These are phyloP conservation scores for Smutsia temminckii DNA, from an alignment of 2,797 vertebrate species.

Conservation along the genomic window DNA sequence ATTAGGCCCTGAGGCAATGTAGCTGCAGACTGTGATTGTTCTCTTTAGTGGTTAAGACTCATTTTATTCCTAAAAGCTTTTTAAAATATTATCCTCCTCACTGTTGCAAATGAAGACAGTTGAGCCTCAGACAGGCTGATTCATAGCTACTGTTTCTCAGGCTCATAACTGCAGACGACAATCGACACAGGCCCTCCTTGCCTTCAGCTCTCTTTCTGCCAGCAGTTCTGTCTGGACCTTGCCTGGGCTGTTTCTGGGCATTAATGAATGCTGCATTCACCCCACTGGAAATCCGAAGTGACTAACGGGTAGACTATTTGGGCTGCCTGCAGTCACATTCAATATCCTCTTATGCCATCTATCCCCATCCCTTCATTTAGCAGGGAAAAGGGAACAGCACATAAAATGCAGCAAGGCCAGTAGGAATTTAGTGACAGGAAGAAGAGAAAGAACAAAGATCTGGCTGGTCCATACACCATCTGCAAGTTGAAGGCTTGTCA, in stretches of 20 bases:
- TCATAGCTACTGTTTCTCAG: slow-evolving; percentile 77
- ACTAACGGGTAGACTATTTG: slow-evolving; percentile 69
- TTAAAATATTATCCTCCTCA: slow-evolving; percentile 77
- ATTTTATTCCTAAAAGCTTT: slow-evolving; percentile 76
- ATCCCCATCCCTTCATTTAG: not conserved
- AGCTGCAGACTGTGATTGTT: slow-evolving; percentile 74
- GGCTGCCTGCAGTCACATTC: slow-evolving; percentile 26
- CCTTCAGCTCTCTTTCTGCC: slow-evolving; percentile 58
- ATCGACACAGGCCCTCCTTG: slow-evolving; percentile 68
- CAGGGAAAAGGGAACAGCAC: not conserved
- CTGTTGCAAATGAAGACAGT: slow-evolving; percentile 70
- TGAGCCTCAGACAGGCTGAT: slow-evolving; percentile 75
- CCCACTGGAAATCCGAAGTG: slow-evolving; percentile 39
- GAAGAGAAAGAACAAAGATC: not conserved
- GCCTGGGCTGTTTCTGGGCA: slow-evolving; percentile 45
- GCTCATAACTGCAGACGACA: slow-evolving; percentile 66
- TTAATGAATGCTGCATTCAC: slow-evolving; percentile 74
- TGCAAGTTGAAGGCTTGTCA: not conserved
- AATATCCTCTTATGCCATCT: slow-evolving; percentile 56
- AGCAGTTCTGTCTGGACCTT: slow-evolving; percentile 72
- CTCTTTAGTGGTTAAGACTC: slow-evolving; percentile 75
- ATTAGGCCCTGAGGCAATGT: slow-evolving; percentile 66
- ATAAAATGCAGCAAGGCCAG: not conserved
- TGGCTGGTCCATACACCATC: not conserved
- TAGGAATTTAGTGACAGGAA: slow-evolving; percentile 7